These are phyloP conservation scores for Spinus olivaceus DNA, from an alignment of 2,797 vertebrate species.

Conservation along the genomic window DNA sequence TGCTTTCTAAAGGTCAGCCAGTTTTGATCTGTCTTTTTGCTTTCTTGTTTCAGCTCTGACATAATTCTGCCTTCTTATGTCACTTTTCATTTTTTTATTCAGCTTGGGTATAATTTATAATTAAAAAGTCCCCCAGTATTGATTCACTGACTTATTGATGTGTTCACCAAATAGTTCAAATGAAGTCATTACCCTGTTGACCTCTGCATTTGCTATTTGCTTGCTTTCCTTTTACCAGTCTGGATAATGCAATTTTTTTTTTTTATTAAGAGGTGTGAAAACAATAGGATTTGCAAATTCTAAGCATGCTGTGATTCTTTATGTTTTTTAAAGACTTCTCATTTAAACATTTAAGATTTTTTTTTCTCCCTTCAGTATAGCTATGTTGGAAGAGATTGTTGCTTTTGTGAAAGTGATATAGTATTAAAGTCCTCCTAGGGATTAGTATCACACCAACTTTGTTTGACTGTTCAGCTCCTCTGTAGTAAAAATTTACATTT, in stretches of 20 bases:
- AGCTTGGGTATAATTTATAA: constrained; percentile 23
- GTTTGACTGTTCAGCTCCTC: neutral
- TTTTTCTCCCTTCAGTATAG: neutral
- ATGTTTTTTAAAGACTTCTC: neutral
- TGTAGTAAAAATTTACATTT: neutral
- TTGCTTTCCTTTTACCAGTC: neutral
- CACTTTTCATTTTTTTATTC: constrained; percentile 6
- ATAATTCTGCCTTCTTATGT: neutral
- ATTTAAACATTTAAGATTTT: neutral
- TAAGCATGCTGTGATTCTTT: neutral
- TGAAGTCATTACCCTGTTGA: neutral
- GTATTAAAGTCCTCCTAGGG: neutral
- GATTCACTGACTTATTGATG: constrained; percentile 5
- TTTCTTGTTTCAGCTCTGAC: neutral
- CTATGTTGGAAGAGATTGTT: neutral
- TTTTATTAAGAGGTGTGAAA: neutral
- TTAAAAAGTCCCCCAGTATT: neutral
- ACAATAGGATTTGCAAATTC: neutral
- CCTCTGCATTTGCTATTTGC: neutral
- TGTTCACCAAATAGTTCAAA: constrained; percentile 33
- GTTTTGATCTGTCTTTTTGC: neutral
- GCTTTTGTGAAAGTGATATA: neutral
- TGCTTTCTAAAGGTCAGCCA: neutral
- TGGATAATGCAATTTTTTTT: neutral
- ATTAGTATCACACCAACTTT: neutral